These are phyloP conservation scores for Neolamprologus devosi DNA, from an alignment of 2,113 vertebrate genomes.

Conservation along the genomic window DNA sequence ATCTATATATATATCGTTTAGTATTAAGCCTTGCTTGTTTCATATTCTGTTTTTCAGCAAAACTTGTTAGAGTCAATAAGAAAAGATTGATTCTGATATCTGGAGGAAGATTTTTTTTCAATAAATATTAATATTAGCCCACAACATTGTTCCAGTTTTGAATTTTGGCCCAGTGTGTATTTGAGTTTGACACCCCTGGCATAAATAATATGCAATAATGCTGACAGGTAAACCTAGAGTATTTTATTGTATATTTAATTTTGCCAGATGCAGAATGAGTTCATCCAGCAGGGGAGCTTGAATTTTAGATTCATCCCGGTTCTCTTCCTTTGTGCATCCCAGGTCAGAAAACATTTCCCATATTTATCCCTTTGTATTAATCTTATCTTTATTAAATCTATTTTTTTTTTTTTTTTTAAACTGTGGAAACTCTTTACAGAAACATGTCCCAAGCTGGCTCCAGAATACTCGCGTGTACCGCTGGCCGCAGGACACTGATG, in stretches of 20 bases:
- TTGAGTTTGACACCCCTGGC: no score
- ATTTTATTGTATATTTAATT: neutral
- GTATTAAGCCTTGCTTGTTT: no score
- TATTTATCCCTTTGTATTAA: neutral
- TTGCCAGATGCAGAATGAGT: constrained; percentile 85
- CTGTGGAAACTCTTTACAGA: constrained; percentile 47
- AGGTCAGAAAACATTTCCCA: constrained; percentile 67
- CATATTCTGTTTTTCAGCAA: no score
- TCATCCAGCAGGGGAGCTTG: constrained; percentile 90
- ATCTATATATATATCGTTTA: no score
- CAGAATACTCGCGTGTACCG: constrained; percentile 83
- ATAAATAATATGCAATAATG: neutral
- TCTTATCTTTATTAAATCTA: neutral
- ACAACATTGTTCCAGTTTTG: no score
- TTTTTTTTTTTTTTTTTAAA: accelerated
- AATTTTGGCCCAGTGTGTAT: no score
- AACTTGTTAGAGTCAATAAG: no score
- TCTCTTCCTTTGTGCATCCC: constrained; percentile 79
- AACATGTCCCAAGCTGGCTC: constrained; percentile 84
- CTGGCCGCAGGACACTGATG: constrained; percentile 82
- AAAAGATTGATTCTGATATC: no score
- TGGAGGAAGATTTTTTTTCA: no score
- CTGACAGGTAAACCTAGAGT: neutral
- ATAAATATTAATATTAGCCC: no score
- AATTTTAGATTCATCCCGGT: constrained; percentile 92